Base-by-base conservation (phyloP, 2,888 invertebrate genomes). In the Lithophane leautieri region DNA sequence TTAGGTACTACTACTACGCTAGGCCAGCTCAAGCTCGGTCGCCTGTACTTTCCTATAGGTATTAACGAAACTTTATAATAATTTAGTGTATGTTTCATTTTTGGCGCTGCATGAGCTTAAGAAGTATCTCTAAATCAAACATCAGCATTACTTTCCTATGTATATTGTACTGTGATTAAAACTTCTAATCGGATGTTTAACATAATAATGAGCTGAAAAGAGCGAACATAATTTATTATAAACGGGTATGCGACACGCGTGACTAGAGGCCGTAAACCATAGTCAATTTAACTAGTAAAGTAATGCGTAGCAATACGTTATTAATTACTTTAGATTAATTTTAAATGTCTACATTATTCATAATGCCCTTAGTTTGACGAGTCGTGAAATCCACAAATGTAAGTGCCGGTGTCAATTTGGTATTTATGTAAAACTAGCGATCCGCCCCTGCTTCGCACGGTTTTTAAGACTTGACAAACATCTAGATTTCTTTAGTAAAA, bases 161-260 rank as follows among this genome's bases (percentile, higher is more conserved):
- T n/a, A 52, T 22, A 54, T 54, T n/a, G n/a, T 16, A 6, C 44
- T 28, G 22, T 25, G 22, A n/a, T 60, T 42, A 42, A 16, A 34
- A 73, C 25, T 34, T 61, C 28, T 34, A 34, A 63, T 67, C 56
- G n/a, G 7, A 44, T 56, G 34, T 28, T 70, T 61, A 61, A 61
- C n/a, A 52, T 52, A 47, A 70, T 66, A 69, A 44, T 60, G 50
- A 47, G 4, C 6, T 40, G 52, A 63, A 66, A 70, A 73, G 50
- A 78, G 73, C 73, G 62, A 2, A 16, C 42, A 7, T 42, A 73
- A 79, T 66, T 70, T 22, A 78, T 83, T 60, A 58, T 56, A 52
- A 19, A 70, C 73, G 79, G 40, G 3, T 44, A 73, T 70, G 19
- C 61, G 62, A 66, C 52, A 73, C 63, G 56, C 72, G 16, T 56